phyloP scores from a whole-genome alignment of 2,797 vertebrate species.

The Psittacula derbiana region DNA sequence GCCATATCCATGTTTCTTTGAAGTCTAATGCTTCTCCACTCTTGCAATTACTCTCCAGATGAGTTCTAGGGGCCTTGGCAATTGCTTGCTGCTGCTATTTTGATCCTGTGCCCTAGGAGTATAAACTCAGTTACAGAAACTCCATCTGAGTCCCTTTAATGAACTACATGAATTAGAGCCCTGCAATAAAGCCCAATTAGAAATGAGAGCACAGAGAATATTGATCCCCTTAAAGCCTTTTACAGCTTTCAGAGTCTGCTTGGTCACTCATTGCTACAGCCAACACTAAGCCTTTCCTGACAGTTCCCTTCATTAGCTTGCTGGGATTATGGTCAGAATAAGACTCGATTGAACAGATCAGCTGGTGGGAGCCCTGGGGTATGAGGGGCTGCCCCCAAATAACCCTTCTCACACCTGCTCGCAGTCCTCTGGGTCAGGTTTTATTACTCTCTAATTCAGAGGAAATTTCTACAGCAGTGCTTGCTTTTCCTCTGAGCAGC shows the following conservation, averaged over 20 bases:
- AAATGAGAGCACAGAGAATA: slow-evolving; percentile 53
- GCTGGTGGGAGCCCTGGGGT: neutral
- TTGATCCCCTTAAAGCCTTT: slow-evolving; percentile 26
- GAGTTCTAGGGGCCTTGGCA: slow-evolving; percentile 9
- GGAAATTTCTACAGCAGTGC: neutral
- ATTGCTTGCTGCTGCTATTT: slow-evolving; percentile 42
- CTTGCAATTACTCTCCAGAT: slow-evolving; percentile 12
- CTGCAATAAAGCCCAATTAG: slow-evolving; percentile 52
- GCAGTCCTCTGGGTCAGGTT: neutral
- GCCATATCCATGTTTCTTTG: neutral
- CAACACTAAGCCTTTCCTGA: neutral
- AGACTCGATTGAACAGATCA: neutral
- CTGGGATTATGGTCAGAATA: neutral
- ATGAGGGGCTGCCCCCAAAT: neutral
- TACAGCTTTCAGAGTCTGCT: neutral
- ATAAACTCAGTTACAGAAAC: slow-evolving; percentile 34
- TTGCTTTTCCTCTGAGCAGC: neutral
- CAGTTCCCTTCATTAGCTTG: neutral
- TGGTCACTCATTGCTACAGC: neutral
- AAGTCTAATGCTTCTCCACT: neutral
- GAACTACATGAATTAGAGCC: slow-evolving; percentile 55
- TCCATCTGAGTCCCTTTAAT: slow-evolving; percentile 53
- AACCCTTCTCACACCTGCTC: neutral
- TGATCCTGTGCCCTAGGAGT: slow-evolving; percentile 20
- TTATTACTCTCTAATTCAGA: neutral